Percentiles rank a stretch among this genome's conserved stretches.
Evolutionary conservation across 2,797 vertebrate genomes (phyloP).

Genomic region (Anabacerthia variegaticeps): DNA sequence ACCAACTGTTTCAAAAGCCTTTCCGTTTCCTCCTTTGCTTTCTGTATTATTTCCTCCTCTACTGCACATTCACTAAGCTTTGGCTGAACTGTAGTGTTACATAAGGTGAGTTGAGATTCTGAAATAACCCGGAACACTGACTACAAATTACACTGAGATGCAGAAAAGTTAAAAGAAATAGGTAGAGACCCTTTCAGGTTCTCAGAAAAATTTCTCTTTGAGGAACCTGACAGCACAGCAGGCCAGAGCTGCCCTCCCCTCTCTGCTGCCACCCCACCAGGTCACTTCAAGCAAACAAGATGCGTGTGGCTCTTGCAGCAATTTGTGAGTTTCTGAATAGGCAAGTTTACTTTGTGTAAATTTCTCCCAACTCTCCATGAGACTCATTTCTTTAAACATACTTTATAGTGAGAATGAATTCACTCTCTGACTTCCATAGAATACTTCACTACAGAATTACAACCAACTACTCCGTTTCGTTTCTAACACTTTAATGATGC

Average conservation of each 20-base stretch:
- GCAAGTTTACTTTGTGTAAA: not conserved
- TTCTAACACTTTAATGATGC: not conserved
- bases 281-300: not conserved
- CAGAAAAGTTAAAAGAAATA: not conserved
- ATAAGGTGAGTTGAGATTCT: not conserved
- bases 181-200: not conserved
- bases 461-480: not conserved
- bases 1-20: not conserved
- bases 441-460: not conserved
- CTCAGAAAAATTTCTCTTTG: not conserved
- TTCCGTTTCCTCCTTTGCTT: not conserved
- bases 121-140: not conserved
- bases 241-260: not conserved
- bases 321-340: not conserved
- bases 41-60: not conserved
- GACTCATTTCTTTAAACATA: not conserved
- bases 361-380: not conserved
- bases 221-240: not conserved
- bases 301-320: not conserved
- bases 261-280: fast-evolving
- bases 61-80: not conserved
- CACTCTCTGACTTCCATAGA: not conserved
- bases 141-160: not conserved
- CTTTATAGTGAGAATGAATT: not conserved
- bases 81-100: not conserved